Base-by-base conservation (phyloP, 2,797 vertebrate species). In the Epinephelus coioides region DNA sequence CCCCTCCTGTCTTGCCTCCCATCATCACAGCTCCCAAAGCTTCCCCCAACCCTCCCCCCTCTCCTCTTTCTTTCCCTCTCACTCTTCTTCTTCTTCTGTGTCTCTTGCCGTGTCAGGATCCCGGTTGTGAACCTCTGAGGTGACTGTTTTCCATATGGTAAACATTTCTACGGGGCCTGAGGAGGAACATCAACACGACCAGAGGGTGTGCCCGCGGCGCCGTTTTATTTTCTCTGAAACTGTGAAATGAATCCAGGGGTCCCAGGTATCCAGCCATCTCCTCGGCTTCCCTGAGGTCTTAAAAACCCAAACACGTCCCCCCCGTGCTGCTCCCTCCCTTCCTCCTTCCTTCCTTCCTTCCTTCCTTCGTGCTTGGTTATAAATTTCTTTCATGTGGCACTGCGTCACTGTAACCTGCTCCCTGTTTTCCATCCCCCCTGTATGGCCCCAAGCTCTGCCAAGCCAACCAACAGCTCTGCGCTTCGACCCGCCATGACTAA, bases 51-150 rank as follows among this genome's bases (percentile, higher is more conserved):
- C 63, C 57, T 61, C 77, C 23, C 25, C 18, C 25, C 13, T 23
- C 2, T 25, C 25, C 6, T 60, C 6, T 61, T 21, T 72, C 18
- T 69, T 46, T 54, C 69, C 73, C 30, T 69, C 73, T 86, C 83
- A 73, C 69, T 82, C 61, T 75, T 30, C 61, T 76, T 76, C 71
- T 90, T 49, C 47, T 49, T 19, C 30, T 89, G 21, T 90, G 62
- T 90, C 81, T 93, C 81, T 92, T 82, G 68, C 82, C 81, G 67
- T 88, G 86, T 86, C 92, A 96, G 96, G 92, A 96, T 96, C 90
- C 96, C 96, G 49, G 96, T 96, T 74, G 96, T 96, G 93, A 96
- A 96, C 94, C 94, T 96, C 92, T 96, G 94, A 96, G 88, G 79
- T 86, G 92, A 86, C 90, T 81, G 87, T 91, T 91, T 77, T 88